Conservation (phyloP, 2,797 vertebrate genomes). For the Neosilurus hyrtlii region DNA sequence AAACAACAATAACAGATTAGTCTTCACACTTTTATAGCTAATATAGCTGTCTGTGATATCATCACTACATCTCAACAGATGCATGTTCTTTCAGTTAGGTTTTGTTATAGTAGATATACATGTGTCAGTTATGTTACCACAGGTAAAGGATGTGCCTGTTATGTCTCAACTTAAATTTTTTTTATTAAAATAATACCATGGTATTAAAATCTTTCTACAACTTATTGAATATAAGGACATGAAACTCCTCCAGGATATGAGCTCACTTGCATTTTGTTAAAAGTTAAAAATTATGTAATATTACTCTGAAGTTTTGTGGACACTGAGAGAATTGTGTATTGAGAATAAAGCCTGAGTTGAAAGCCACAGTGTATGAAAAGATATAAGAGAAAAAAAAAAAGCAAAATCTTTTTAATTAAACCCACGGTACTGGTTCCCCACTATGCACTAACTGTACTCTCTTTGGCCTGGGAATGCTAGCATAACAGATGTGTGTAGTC, state of each 20-base stretch:
- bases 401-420: constrained; percentile 53
- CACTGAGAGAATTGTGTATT: neutral
- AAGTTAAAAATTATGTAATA: neutral
- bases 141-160: too few species aligned
- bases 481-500: constrained; percentile 49
- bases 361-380: constrained; percentile 29
- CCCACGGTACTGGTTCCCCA: constrained; percentile 40
- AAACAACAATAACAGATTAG: too few species aligned
- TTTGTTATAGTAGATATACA: too few species aligned
- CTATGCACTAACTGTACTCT: constrained; percentile 27
- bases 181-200: neutral
- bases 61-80: too few species aligned
- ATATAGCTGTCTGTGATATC: too few species aligned
- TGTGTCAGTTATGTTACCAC: too few species aligned
- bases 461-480: constrained; percentile 23
- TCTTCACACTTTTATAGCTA: too few species aligned
- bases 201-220: neutral
- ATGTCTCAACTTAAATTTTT: neutral
- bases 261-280: neutral
- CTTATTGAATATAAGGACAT: neutral
- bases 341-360: neutral
- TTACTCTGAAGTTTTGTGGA: neutral
- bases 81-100: too few species aligned
- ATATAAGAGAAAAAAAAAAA: constrained; percentile 3
- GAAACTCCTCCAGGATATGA: neutral